Conservation (phyloP, 2,797 vertebrate species). For the Mus caroli region DNA sequence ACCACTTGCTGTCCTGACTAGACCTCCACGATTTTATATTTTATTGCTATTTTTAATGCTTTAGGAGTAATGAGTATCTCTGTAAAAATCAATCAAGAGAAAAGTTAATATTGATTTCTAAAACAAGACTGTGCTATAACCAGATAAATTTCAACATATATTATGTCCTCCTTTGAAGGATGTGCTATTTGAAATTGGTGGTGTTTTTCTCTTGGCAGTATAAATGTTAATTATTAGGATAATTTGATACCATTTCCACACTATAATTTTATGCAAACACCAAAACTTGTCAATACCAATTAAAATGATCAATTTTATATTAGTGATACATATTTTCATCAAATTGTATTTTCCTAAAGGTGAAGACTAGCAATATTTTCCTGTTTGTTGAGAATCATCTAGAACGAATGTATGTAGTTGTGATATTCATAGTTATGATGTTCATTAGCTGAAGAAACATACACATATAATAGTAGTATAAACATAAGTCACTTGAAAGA, state of each 20-base stretch:
- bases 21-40: not conserved
- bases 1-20: not conserved
- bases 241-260: not conserved
- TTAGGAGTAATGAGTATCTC: not conserved
- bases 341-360: not conserved
- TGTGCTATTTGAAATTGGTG: slow-evolving; percentile 5
- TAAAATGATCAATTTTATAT: slow-evolving; percentile 18
- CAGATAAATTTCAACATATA: slow-evolving; percentile 51
- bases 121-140: not conserved
- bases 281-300: not conserved
- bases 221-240: not conserved
- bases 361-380: not conserved
- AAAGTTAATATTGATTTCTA: slow-evolving; percentile 13
- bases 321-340: not conserved
- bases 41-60: not conserved
- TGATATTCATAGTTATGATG: not conserved
- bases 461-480: not conserved
- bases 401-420: not conserved
- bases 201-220: not conserved
- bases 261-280: not conserved
- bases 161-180: slow-evolving; percentile 33
- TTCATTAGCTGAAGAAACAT: not conserved
- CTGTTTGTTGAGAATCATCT: slow-evolving; percentile 10
- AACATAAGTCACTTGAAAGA: slow-evolving; percentile 35
- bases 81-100: slow-evolving; percentile 22